Evolutionary conservation across 2,888 invertebrate genomes (phyloP).

Genomic region (Ectemnius cavifrons): DNA sequence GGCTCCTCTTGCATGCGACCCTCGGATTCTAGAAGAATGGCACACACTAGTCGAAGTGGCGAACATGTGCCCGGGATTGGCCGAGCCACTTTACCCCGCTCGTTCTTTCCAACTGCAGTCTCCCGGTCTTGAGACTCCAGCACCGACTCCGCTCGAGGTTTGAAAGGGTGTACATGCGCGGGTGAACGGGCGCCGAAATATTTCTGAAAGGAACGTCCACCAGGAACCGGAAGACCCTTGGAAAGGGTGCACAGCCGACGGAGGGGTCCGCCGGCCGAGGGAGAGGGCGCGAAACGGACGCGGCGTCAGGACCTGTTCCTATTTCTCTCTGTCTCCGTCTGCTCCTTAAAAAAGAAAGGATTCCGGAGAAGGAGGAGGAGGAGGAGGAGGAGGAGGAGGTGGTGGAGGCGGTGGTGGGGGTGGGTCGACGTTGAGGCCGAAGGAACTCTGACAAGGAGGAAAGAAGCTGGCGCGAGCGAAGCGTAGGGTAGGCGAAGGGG

Average conservation of each 20-base stretch:
- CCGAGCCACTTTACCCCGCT: slow-evolving; percentile 47
- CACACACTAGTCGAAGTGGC: slow-evolving; percentile 50
- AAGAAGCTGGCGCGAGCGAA: not conserved
- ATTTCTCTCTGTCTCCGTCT: too few relatives aligned
- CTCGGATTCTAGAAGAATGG: slow-evolving; percentile 54
- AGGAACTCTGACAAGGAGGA: slow-evolving; percentile 8
- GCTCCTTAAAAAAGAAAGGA: too few relatives aligned
- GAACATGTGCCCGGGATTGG: slow-evolving; percentile 59
- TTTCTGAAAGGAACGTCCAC: slow-evolving; percentile 50
- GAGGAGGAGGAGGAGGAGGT: too few relatives aligned
- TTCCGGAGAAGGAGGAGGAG: too few relatives aligned
- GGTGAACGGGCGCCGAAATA: slow-evolving; percentile 53
- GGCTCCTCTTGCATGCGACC: slow-evolving; percentile 14
- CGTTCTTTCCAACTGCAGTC: slow-evolving; percentile 23
- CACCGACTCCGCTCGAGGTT: slow-evolving; percentile 23
- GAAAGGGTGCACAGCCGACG: slow-evolving; percentile 38
- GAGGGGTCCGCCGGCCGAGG: slow-evolving; percentile 24
- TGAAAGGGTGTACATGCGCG: slow-evolving; percentile 49
- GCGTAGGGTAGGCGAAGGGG: not conserved
- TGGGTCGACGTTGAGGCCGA: too few relatives aligned
- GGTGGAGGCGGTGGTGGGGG: too few relatives aligned
- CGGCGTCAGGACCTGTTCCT: not conserved
- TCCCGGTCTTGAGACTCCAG: too few relatives aligned
- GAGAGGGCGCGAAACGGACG: not conserved
- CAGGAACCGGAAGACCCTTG: slow-evolving; percentile 46